phyloP scores from a whole-genome alignment of 37 sponge, comb jelly and placozoan genomes.

The Diacarnus erythraeanus region DNA sequence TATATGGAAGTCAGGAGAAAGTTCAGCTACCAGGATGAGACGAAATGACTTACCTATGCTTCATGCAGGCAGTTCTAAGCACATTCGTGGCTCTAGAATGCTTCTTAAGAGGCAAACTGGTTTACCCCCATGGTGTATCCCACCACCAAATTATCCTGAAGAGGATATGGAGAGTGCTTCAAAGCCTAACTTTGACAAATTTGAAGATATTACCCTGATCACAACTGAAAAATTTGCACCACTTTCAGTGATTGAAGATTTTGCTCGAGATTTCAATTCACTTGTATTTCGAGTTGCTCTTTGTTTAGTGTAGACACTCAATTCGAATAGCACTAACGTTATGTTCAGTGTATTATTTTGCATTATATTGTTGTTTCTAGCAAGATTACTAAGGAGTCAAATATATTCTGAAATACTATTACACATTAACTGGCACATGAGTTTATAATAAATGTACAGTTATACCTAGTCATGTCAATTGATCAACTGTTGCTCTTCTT shows the following conservation, averaged over 20 bases:
- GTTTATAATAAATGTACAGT: too few relatives aligned
- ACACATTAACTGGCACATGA: too few relatives aligned
- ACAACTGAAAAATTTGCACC: conserved; percentile 2
- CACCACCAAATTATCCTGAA: neutral
- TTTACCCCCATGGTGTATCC: neutral
- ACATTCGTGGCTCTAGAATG: neutral
- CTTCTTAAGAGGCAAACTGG: neutral
- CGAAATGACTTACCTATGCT: neutral
- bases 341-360: too few relatives aligned
- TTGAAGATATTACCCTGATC: neutral
- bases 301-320: conserved; percentile 7
- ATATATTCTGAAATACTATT: too few relatives aligned
- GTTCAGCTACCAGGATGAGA: neutral
- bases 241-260: neutral
- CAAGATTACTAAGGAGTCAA: too few relatives aligned
- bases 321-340: too few relatives aligned
- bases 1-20: conserved; percentile 3
- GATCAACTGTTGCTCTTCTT: too few relatives aligned
- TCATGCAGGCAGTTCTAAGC: neutral
- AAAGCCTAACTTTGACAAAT: neutral
- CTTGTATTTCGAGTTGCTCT: conserved; percentile 12
- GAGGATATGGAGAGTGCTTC: neutral
- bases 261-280: conserved; percentile 2
- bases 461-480: too few relatives aligned
- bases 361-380: too few relatives aligned